These are phyloP conservation scores for Aphyosemion australe DNA, from an alignment of 2,113 vertebrate species.

Conservation along the genomic window DNA sequence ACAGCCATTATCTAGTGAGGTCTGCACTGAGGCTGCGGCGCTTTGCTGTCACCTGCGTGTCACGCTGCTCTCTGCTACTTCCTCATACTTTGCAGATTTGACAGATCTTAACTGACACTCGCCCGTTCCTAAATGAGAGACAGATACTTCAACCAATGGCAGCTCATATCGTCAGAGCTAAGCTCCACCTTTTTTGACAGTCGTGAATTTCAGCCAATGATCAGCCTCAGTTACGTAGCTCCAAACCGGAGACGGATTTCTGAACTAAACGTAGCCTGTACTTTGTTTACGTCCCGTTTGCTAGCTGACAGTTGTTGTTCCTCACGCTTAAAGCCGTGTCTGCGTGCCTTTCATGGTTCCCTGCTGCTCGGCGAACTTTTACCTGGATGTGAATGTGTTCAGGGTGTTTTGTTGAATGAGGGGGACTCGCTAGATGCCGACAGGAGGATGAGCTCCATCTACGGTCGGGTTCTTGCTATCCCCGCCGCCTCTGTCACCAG, in stretches of 20 bases:
- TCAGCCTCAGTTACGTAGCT: neutral
- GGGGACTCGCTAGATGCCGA: conserved; percentile 53
- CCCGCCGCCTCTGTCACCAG: conserved; percentile 80
- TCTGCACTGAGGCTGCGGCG: too few species aligned
- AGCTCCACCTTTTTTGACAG: conserved; percentile 13
- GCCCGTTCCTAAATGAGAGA: conserved; percentile 39
- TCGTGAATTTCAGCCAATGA: conserved; percentile 56
- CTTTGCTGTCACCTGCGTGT: conserved; percentile 50
- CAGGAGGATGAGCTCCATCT: conserved; percentile 86
- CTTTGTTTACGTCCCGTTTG: conserved; percentile 80
- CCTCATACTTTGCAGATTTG: conserved; percentile 73
- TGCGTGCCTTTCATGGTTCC: neutral
- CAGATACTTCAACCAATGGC: conserved; percentile 36
- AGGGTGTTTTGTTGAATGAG: conserved; percentile 74
- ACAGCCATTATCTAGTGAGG: too few species aligned
- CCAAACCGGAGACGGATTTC: conserved; percentile 68
- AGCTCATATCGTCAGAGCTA: accelerated
- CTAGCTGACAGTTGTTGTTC: conserved; percentile 59
- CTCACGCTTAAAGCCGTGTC: neutral
- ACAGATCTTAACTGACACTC: conserved; percentile 45
- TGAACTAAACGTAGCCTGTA: conserved; percentile 65
- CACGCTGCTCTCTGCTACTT: conserved; percentile 70
- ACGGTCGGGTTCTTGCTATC: conserved; percentile 79
- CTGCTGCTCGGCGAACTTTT: neutral
- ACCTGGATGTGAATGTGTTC: neutral